Percentiles rank a stretch among this genome's conserved stretches.
phyloP scores from a whole-genome alignment of 2,113 vertebrate species.

The Notarius quadriscutis region DNA sequence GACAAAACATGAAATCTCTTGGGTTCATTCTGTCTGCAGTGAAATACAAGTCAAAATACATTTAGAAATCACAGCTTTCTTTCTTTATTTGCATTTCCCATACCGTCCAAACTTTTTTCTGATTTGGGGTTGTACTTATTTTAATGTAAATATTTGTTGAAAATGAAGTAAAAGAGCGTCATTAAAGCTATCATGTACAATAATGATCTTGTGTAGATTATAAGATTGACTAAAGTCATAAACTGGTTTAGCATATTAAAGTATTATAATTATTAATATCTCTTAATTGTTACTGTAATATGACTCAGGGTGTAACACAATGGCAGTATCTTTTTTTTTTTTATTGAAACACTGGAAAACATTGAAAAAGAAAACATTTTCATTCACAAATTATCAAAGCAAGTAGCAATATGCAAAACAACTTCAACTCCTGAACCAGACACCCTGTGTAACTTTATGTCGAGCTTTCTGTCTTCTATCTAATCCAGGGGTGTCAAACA shows the following conservation, averaged over 20 bases:
- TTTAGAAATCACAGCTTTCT: no score
- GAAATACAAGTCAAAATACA: no score
- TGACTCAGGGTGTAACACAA: background rate
- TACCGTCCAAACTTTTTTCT: no score
- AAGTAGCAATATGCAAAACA: background rate
- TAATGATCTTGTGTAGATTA: background rate
- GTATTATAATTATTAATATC: background rate
- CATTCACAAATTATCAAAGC: background rate
- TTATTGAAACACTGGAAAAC: background rate
- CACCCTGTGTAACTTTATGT: background rate
- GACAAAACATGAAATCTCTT: no score
- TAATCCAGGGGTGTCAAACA: no score
- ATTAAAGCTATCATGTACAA: background rate
- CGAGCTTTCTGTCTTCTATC: no score
- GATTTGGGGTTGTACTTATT: no score
- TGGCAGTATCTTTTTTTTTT: background rate
- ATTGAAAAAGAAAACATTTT: background rate
- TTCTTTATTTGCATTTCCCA: no score
- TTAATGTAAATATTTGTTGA: background rate
- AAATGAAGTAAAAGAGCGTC: background rate
- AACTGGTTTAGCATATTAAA: background rate
- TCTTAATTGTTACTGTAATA: background rate
- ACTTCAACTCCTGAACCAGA: background rate
- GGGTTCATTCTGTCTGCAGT: no score
- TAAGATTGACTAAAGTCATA: background rate